These are phyloP conservation scores for Macrobrachium nipponense DNA, from an alignment of 1,140 invertebrate species.

Conservation along the genomic window DNA sequence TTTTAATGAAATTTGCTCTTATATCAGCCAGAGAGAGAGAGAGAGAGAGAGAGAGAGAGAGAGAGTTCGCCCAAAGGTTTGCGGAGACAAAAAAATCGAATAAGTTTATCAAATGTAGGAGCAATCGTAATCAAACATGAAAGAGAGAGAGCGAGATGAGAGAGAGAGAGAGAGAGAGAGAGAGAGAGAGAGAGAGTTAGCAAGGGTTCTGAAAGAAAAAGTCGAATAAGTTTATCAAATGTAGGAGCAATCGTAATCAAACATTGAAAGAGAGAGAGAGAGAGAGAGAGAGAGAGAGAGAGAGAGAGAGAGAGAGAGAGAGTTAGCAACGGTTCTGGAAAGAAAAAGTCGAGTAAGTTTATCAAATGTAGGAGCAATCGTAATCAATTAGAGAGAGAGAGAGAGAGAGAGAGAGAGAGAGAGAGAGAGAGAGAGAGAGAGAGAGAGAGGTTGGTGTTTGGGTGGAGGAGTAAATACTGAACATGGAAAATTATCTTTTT, in stretches of 20 bases:
- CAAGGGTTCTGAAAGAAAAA: background rate
- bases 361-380: background rate
- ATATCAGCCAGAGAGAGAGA: background rate
- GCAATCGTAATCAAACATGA: background rate
- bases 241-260: background rate
- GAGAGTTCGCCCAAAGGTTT: too few species aligned
- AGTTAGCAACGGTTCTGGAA: background rate
- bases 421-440: too few species aligned
- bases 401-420: background rate
- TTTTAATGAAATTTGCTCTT: too few species aligned
- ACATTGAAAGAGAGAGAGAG: background rate
- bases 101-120: background rate
- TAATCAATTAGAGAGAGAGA: background rate
- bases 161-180: background rate
- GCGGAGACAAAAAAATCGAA: background rate
- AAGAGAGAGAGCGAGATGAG: background rate
- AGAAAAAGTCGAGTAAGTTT: background rate
- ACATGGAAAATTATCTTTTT: too few species aligned
- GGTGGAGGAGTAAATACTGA: too few species aligned
- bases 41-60: background rate
- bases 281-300: conserved; percentile 3
- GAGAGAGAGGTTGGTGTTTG: too few species aligned
- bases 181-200: background rate
- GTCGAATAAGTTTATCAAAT: background rate
- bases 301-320: background rate